Conservation (phyloP, 2,113 vertebrate species). For the Ochotona curzoniae region DNA sequence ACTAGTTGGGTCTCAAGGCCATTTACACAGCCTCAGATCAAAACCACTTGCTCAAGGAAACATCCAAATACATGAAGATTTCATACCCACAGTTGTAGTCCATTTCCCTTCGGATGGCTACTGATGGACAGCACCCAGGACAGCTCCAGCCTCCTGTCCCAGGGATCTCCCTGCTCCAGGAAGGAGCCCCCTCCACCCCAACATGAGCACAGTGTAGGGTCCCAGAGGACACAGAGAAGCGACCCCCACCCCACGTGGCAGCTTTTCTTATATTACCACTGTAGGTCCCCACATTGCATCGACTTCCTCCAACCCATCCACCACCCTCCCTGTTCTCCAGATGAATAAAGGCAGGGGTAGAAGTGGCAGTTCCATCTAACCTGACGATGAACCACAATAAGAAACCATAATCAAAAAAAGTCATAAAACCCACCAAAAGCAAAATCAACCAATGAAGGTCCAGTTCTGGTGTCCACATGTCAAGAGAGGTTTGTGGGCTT, state of each 20-base stretch:
- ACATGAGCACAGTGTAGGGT: fast-evolving
- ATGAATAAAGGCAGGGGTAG: neutral
- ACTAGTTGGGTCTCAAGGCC: neutral
- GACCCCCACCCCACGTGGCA: fast-evolving
- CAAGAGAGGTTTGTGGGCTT: neutral
- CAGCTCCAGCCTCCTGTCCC: neutral
- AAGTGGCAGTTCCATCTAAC: neutral
- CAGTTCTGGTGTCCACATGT: neutral
- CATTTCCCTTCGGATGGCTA: neutral
- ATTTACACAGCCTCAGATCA: neutral
- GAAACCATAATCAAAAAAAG: neutral
- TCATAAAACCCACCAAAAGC: neutral
- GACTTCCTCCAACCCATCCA: fast-evolving
- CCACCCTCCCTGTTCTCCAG: neutral
- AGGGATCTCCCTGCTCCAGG: neutral
- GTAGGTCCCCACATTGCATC: neutral
- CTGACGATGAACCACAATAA: neutral
- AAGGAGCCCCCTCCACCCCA: neutral
- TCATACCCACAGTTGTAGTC: neutral
- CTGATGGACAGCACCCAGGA: neutral
- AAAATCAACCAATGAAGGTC: neutral
- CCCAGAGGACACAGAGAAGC: fast-evolving
- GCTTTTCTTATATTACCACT: neutral
- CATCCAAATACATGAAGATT: neutral
- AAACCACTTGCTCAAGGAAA: neutral